These are phyloP conservation scores for Nebria ingens DNA, from an alignment of 1,140 invertebrate species.

Conservation along the genomic window DNA sequence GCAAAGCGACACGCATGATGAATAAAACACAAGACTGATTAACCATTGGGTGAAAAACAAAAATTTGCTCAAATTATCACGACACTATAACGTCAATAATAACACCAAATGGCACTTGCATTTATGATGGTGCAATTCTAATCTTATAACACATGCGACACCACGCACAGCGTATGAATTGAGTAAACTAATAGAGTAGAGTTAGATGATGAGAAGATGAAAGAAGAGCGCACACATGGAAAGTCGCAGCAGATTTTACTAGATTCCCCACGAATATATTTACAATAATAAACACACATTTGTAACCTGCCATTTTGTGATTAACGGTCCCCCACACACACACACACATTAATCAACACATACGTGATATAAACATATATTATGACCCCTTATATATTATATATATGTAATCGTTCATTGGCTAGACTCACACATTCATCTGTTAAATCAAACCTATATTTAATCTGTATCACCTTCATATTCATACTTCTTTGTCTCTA, in stretches of 20 bases:
- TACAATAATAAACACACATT: neutral
- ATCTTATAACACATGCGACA: too few species aligned
- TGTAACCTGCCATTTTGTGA: neutral
- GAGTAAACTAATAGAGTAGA: too few species aligned
- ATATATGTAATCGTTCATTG: too few species aligned
- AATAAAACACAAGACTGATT: conserved; percentile 1
- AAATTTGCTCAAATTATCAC: conserved; percentile 7
- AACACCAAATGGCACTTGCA: neutral
- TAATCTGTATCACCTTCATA: too few species aligned
- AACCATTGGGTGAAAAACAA: neutral
- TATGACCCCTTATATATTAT: neutral
- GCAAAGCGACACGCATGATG: neutral
- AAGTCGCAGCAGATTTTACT: neutral
- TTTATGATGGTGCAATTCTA: neutral
- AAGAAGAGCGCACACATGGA: neutral
- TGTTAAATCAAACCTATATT: too few species aligned
- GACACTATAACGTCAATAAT: conserved; percentile 2
- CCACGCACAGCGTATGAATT: too few species aligned
- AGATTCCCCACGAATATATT: neutral
- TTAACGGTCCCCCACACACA: neutral
- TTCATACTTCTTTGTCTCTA: too few species aligned
- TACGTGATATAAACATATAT: neutral
- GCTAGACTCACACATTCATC: neutral
- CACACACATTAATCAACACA: neutral
- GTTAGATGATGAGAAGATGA: neutral